Conservation (phyloP, 2,888 invertebrate species). For the Phragmatobia fuliginosa region DNA sequence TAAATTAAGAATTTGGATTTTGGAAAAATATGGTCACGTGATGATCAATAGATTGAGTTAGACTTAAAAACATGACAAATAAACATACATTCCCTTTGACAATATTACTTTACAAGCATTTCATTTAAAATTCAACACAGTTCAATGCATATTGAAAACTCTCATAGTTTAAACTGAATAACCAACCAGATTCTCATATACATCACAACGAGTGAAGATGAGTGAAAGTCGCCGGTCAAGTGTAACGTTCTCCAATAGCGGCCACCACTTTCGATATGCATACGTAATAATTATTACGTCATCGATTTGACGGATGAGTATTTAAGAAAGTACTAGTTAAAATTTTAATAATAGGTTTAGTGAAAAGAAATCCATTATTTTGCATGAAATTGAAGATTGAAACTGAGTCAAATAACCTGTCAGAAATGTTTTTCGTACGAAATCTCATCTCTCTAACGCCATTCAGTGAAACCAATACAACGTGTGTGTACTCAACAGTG, state of each 20-base stretch:
- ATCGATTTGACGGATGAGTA: conserved; percentile 2
- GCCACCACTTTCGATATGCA: conserved; percentile 38
- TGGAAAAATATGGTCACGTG: too few relatives aligned
- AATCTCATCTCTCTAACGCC: too few relatives aligned
- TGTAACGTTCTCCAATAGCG: conserved; percentile 40
- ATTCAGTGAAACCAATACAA: too few relatives aligned
- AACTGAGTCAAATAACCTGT: too few relatives aligned
- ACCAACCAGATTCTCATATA: conserved; percentile 31
- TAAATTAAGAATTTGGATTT: too few relatives aligned
- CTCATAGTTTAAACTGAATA: neutral
- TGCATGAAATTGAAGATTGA: too few relatives aligned
- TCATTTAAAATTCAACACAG: neutral
- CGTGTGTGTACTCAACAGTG: too few relatives aligned
- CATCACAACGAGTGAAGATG: conserved; percentile 40
- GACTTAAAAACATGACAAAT: too few relatives aligned
- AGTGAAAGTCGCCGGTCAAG: conserved; percentile 69
- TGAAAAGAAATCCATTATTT: too few relatives aligned
- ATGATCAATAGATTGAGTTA: too few relatives aligned
- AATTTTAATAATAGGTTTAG: neutral
- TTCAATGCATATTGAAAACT: neutral
- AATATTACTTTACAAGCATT: neutral
- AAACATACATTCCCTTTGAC: neutral
- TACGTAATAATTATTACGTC: conserved; percentile 35
- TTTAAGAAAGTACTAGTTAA: neutral
- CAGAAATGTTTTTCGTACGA: too few relatives aligned